phyloP scores from a whole-genome alignment of 92 coral and sea anemone species.

The Bergia puertoricense region DNA sequence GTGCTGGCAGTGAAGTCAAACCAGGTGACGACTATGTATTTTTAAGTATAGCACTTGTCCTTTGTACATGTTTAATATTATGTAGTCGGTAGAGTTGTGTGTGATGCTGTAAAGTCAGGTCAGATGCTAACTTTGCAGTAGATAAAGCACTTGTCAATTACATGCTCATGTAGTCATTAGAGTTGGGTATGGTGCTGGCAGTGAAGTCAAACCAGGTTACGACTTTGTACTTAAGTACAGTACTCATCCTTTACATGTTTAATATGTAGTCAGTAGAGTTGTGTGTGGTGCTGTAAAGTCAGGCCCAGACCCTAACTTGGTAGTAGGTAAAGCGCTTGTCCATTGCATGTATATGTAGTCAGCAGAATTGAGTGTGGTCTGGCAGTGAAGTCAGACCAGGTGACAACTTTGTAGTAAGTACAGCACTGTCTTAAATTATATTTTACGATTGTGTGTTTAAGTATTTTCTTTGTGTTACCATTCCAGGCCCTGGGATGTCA shows the following conservation, averaged over 20 bases:
- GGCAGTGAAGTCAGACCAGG: slow-evolving; percentile 92
- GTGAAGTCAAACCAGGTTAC: too few relatives aligned
- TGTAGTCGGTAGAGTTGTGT: slow-evolving; percentile 86
- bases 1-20: too few relatives aligned
- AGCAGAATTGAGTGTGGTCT: slow-evolving; percentile 95
- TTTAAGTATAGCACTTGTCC: too few relatives aligned
- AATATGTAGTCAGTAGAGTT: slow-evolving; percentile 69
- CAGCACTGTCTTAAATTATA: too few relatives aligned
- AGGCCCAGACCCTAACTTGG: slow-evolving; percentile 50
- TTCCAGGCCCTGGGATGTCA: slow-evolving; percentile 92
- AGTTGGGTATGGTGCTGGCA: not conserved
- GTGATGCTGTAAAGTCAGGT: slow-evolving; percentile 96
- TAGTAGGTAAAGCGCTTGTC: too few relatives aligned
- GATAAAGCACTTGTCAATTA: slow-evolving; percentile 5
- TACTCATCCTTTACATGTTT: too few relatives aligned
- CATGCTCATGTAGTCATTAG: not conserved
- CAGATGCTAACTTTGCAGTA: slow-evolving; percentile 96
- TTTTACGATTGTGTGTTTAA: not conserved
- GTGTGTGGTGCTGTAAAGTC: slow-evolving; percentile 97
- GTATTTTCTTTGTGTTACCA: not conserved
- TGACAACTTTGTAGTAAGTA: slow-evolving; percentile 91
- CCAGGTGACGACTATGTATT: too few relatives aligned
- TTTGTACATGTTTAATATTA: too few relatives aligned
- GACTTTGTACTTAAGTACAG: too few relatives aligned
- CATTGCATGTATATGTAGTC: not conserved